Evolutionary conservation across 2,797 vertebrate species (phyloP), one percentile per base, ranked within the genome.

Genomic region (Malacoctenus gilli): DNA sequence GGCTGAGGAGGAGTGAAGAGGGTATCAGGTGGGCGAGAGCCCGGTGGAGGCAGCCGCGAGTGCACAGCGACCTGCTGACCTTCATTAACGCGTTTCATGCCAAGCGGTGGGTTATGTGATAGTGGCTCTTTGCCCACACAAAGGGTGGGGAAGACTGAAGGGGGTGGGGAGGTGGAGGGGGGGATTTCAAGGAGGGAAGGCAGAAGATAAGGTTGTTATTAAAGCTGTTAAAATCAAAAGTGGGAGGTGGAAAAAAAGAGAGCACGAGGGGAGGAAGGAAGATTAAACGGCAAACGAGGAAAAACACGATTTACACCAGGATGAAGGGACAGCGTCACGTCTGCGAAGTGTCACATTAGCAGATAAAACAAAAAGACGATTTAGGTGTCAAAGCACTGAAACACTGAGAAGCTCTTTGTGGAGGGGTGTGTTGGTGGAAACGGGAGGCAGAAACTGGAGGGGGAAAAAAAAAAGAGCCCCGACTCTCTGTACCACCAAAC

Each of bases 151-250:
- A 37, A 43, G 77, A 75, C 20, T n/a, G n/a, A n/a, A 28, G 25
- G 25, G n/a, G 25, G 25, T 28, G 25, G 5, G 1, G 25, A 9
- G 6, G 25, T 28, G 25, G 25, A 23, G 8, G 4, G 22, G 22
- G 22, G 22, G 85, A 87, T 81, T 85, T 66, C 68, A 60, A 51
- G 21, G 34, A 23, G 68, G 50, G 22, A 35, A 53, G 63, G 31
- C n/a, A n/a, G n/a, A 50, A 85, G 86, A 86, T 85, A 78, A 80
- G 78, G 35, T 57, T 50, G 72, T 73, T 80, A 84, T 85, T 81
- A 71, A 46, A 72, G 72, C 68, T 63, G 49, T 68, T 53, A 18
- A 42, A 75, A 82, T 75, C 51, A 75, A 77, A 85, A 66, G 61
- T 61, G 52, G 35, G 21, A 42, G 49, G 41, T 5, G 54, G 13